Conservation (phyloP, 2,113 vertebrate genomes). For the Myotis davidii region DNA sequence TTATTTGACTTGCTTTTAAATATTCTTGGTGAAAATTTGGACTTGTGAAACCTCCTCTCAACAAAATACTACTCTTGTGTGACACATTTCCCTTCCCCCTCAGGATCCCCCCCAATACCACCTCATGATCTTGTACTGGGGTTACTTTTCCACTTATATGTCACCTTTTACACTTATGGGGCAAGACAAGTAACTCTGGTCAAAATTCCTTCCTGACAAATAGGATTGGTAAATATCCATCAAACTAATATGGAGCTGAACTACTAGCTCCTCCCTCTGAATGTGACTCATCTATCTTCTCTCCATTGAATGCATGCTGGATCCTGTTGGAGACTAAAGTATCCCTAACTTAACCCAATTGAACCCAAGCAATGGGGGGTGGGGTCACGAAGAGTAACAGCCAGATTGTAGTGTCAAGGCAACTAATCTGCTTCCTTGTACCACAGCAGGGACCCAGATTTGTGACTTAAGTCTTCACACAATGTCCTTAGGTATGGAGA, state of each 20-base stretch:
- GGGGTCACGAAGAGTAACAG: neutral
- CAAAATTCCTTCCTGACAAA: neutral
- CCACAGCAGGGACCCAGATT: neutral
- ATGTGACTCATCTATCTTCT: neutral
- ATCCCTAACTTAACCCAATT: neutral
- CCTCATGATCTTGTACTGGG: neutral
- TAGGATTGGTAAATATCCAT: neutral
- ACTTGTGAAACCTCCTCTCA: neutral
- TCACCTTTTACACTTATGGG: neutral
- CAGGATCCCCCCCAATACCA: no score
- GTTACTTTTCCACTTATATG: neutral
- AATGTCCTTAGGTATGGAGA: neutral
- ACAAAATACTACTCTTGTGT: neutral
- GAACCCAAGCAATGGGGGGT: neutral
- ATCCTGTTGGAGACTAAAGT: neutral
- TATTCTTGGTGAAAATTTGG: neutral
- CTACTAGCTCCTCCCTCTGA: neutral
- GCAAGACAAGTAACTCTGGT: neutral
- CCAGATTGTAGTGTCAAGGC: neutral
- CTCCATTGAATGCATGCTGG: neutral
- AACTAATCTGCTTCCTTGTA: neutral
- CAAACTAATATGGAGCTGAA: neutral
- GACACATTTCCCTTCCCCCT: neutral
- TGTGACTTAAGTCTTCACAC: neutral
- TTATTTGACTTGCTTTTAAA: neutral